Evolutionary conservation across 2,113 vertebrate genomes (phyloP).

Genomic region (Halcyon senegalensis): DNA sequence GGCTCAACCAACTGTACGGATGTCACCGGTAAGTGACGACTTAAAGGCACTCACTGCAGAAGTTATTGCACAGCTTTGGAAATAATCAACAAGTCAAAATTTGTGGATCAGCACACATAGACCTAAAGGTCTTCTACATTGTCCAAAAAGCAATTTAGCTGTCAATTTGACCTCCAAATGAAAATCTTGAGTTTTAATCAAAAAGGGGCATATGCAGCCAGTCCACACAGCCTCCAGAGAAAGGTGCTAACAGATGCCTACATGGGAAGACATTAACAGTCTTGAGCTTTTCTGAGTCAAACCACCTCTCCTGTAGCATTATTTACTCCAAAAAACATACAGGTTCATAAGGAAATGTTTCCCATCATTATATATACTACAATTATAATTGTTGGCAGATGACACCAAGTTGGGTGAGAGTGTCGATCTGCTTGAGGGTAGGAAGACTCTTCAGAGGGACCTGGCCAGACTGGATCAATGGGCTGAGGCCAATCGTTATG

Average conservation of each 20-base stretch:
- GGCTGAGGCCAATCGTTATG: no score
- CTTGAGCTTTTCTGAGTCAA: neutral
- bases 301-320: neutral
- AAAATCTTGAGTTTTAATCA: neutral
- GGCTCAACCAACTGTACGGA: neutral
- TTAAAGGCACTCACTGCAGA: neutral
- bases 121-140: neutral
- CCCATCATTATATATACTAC: neutral
- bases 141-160: neutral
- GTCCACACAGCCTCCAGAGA: neutral
- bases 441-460: no score
- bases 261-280: neutral
- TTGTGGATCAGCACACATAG: neutral
- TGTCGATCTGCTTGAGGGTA: no score
- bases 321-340: neutral
- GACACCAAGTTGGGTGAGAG: no score
- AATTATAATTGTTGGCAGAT: neutral
- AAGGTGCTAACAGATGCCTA: neutral
- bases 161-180: neutral
- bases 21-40: neutral
- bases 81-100: neutral
- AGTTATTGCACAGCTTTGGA: neutral
- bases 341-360: neutral
- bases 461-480: no score
- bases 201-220: neutral